Conservation (phyloP, 2,888 invertebrate species). For the Vanessa cardui region DNA sequence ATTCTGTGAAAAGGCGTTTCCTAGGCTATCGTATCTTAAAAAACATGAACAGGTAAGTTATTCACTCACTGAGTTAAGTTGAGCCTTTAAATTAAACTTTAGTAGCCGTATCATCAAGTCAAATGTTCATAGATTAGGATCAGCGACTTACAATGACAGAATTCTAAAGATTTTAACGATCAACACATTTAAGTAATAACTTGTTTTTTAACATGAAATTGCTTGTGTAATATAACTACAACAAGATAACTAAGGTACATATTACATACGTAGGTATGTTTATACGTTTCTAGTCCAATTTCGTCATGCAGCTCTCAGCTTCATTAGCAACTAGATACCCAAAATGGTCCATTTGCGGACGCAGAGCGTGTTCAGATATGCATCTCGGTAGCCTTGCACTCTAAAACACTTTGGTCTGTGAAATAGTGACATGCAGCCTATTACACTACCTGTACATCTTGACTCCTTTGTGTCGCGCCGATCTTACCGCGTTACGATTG, state of each 20-base stretch:
- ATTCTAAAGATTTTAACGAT: slow-evolving; percentile 20
- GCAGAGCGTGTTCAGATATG: slow-evolving; percentile 74
- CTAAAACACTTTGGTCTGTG: slow-evolving; percentile 59
- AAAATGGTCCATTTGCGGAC: slow-evolving; percentile 80
- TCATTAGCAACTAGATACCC: slow-evolving; percentile 81
- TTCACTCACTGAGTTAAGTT: background rate
- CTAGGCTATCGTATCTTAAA: slow-evolving; percentile 92
- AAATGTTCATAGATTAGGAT: slow-evolving; percentile 13
- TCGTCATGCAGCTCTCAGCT: slow-evolving; percentile 66
- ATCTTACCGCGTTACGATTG: slow-evolving; percentile 76
- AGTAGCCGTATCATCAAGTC: background rate
- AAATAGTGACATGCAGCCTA: slow-evolving; percentile 74
- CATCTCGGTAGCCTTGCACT: slow-evolving; percentile 71
- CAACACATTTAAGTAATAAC: slow-evolving; percentile 24
- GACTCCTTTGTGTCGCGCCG: slow-evolving; percentile 76
- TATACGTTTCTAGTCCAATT: slow-evolving; percentile 72
- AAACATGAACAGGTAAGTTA: slow-evolving; percentile 94
- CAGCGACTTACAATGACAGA: slow-evolving; percentile 12
- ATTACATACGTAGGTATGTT: slow-evolving; percentile 63
- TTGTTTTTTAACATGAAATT: slow-evolving; percentile 56
- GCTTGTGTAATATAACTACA: slow-evolving; percentile 56
- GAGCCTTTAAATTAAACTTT: background rate
- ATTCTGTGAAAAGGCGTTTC: slow-evolving; percentile 96
- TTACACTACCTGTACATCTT: slow-evolving; percentile 76
- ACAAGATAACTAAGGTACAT: slow-evolving; percentile 64